Conservation (phyloP, 2,113 vertebrate genomes). For the Nestor notabilis region DNA sequence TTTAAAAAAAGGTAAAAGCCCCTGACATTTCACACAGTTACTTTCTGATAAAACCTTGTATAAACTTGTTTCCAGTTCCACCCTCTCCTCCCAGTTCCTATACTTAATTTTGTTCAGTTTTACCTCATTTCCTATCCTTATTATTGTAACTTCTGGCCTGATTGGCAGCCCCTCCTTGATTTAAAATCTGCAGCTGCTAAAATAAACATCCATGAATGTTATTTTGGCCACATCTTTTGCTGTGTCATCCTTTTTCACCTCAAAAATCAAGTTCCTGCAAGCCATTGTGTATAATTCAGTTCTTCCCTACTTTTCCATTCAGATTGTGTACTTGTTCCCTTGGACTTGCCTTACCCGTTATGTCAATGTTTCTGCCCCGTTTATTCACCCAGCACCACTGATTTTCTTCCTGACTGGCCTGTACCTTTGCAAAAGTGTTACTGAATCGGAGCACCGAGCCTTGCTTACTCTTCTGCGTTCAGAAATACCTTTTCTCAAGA, state of each 20-base stretch:
- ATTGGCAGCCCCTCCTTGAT: not conserved
- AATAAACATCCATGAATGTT: not conserved
- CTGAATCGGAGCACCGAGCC: not conserved
- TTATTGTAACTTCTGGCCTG: conserved; percentile 15
- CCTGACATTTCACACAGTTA: not conserved
- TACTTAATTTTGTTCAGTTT: not conserved
- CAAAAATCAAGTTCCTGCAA: not conserved
- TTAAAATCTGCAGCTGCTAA: not conserved
- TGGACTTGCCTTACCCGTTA: not conserved
- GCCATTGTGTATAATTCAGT: not conserved
- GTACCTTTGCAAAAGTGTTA: not conserved
- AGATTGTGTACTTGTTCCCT: not conserved
- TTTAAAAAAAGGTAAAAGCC: not conserved
- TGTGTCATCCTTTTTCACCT: not conserved
- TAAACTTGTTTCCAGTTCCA: not conserved
- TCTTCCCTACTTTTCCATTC: not conserved
- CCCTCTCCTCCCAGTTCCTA: not conserved
- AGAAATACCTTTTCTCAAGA: not conserved
- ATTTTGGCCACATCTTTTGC: not conserved
- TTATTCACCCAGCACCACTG: fast-evolving
- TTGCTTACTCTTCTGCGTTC: not conserved
- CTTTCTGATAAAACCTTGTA: not conserved
- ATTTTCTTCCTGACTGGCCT: not conserved
- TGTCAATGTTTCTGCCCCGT: not conserved
- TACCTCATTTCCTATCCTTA: conserved; percentile 1